Evolutionary conservation across 2,797 vertebrate genomes (phyloP), one percentile per base, ranked within the genome.

Genomic region (Forpus xanthops): DNA sequence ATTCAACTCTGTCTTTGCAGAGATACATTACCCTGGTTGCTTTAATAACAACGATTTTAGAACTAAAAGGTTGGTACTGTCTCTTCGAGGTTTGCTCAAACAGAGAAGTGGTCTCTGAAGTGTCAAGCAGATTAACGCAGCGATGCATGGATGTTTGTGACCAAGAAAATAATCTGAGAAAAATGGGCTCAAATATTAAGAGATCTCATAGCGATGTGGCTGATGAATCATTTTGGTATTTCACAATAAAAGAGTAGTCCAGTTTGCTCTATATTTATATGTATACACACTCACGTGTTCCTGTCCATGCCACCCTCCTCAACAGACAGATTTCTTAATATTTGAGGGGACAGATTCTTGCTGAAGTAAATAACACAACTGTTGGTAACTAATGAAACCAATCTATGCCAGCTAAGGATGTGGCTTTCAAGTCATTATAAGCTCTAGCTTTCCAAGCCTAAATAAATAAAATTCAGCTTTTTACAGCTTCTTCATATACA

Each of bases 1-100:
- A 89, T 88, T 96, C 89, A 86, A 8, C 37, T 90, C 81, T 92
- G 89, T 28, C 66, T 95, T 93, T 85, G 65, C 84, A 91, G 37
- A 92, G 61, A 61, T 70, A 87, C 33, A 60, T 89, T 93, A 73
- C 53, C 75, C 53, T 76, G 64, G 61, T 62, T 88, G 62, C 78
- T 96, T 87, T 73, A 88, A 62, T 93, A 95, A 89, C 61, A 79
- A 52, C 4, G 14, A 85, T 67, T 94, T 81, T 76, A 76, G 66
- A 85, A 81, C 55, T 65, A 86, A 83, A 89, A 94, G 76, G 67
- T 71, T 92, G 84, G 61, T 64, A 75, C 37, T 73, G 67, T 87
- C 73, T 90, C 65, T 93, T 87, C n/a, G 62, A 95, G 61, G 58
- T 42, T 89, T 89, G 39, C 71, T 90, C 39, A 86, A 79, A 88